Conservation (phyloP, 2,797 vertebrate genomes). For the Parambassis ranga region DNA sequence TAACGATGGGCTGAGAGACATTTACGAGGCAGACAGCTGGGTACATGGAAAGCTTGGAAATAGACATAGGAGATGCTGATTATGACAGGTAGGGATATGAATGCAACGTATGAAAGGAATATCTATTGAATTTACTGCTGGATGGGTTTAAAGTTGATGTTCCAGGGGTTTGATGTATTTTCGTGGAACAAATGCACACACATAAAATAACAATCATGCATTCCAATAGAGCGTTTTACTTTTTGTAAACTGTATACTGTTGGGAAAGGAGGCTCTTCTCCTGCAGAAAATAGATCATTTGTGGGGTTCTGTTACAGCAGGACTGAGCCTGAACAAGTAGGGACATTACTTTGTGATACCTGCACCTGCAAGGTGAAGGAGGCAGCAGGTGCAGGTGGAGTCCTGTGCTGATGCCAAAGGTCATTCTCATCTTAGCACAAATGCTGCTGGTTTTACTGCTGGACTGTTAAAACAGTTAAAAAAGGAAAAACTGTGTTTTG, state of each 20-base stretch:
- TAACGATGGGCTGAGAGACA: conserved; percentile 39
- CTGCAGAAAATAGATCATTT: too few relatives aligned
- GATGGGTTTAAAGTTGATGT: not conserved
- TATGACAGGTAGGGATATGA: conserved; percentile 28
- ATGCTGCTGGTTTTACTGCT: too few relatives aligned
- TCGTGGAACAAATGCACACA: too few relatives aligned
- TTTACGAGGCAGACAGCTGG: conserved; percentile 51
- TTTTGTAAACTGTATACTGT: too few relatives aligned
- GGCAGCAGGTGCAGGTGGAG: not conserved
- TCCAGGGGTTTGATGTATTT: not conserved
- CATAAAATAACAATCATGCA: too few relatives aligned
- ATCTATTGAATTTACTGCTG: not conserved
- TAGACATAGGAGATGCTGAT: conserved; percentile 16
- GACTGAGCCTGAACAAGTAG: not conserved
- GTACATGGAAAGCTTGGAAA: conserved; percentile 40
- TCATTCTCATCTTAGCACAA: not conserved
- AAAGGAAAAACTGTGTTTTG: too few relatives aligned
- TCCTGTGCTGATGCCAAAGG: not conserved
- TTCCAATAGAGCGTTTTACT: too few relatives aligned
- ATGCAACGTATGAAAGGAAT: conserved; percentile 38
- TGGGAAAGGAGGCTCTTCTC: too few relatives aligned
- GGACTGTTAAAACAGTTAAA: too few relatives aligned
- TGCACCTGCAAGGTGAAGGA: not conserved
- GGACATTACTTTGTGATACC: not conserved
- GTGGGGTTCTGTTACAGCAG: too few relatives aligned